Evolutionary conservation across 1,140 invertebrate species (phyloP).

Genomic region (Pseudomyrmex flavicornis): DNA sequence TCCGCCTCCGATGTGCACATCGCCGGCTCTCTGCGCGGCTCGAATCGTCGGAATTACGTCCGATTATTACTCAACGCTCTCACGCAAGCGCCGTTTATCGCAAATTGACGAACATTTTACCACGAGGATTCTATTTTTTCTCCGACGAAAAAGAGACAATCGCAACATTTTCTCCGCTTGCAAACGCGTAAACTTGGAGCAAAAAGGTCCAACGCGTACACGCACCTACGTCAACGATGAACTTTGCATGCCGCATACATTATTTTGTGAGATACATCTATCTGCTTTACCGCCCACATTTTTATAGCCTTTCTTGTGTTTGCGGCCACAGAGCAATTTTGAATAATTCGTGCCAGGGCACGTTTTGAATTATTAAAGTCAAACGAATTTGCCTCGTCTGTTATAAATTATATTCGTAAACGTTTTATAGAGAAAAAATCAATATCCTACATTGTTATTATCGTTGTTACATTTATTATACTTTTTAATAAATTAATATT

Average conservation of each 20-base stretch:
- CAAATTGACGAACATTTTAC: conserved; percentile 6
- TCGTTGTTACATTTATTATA: no score
- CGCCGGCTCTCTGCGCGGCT: no score
- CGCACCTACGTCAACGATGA: neutral
- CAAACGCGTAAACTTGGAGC: neutral
- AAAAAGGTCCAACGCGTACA: neutral
- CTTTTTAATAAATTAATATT: no score
- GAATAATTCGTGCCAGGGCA: neutral
- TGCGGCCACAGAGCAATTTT: conserved; percentile 13
- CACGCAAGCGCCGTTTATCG: neutral
- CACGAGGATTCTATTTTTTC: neutral
- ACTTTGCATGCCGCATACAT: neutral
- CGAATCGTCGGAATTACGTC: conserved; percentile 1
- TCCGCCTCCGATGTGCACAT: neutral
- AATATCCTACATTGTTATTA: no score
- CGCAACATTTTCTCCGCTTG: neutral
- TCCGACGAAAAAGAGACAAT: no score
- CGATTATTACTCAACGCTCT: neutral
- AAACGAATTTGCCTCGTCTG: no score
- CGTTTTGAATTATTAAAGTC: neutral
- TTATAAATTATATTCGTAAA: neutral
- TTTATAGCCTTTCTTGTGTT: conserved; percentile 4
- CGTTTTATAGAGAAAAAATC: neutral
- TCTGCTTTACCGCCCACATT: neutral
- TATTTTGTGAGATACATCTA: conserved; percentile 7